Evolutionary conservation across 2,113 vertebrate genomes (phyloP).

Genomic region (Campylorhamphus procurvoides): DNA sequence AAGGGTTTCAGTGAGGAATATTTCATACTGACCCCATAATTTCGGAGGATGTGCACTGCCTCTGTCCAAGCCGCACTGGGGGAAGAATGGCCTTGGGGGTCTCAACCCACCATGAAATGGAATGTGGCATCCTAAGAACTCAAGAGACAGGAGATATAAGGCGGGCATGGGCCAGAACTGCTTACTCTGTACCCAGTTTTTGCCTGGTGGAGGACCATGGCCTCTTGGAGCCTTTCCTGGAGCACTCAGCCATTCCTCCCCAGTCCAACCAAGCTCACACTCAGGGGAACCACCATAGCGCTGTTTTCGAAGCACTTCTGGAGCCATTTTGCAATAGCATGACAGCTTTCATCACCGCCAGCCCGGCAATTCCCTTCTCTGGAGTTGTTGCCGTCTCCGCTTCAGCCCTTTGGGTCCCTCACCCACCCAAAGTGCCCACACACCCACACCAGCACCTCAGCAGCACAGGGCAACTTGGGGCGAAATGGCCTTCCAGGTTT

Average conservation of each 20-base stretch:
- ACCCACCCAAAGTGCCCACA: background rate
- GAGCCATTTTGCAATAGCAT: background rate
- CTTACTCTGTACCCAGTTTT: background rate
- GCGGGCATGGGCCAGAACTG: background rate
- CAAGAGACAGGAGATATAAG: background rate
- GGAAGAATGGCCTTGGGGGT: background rate
- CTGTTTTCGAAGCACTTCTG: background rate
- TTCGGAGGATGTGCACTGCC: background rate
- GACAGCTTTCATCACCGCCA: background rate
- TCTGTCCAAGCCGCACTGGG: background rate
- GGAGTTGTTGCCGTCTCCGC: no score
- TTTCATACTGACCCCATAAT: background rate
- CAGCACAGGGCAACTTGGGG: background rate
- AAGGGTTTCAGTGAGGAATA: background rate
- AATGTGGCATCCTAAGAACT: background rate
- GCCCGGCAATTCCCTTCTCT: background rate
- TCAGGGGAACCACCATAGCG: background rate
- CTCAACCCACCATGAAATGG: background rate
- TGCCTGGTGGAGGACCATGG: background rate
- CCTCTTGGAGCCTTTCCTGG: background rate
- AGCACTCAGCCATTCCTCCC: background rate
- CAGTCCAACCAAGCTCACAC: background rate
- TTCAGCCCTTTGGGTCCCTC: background rate
- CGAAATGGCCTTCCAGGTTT: background rate
- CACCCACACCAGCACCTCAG: background rate